Base-by-base conservation (phyloP, 1,140 invertebrate genomes). In the Galleria mellonella region DNA sequence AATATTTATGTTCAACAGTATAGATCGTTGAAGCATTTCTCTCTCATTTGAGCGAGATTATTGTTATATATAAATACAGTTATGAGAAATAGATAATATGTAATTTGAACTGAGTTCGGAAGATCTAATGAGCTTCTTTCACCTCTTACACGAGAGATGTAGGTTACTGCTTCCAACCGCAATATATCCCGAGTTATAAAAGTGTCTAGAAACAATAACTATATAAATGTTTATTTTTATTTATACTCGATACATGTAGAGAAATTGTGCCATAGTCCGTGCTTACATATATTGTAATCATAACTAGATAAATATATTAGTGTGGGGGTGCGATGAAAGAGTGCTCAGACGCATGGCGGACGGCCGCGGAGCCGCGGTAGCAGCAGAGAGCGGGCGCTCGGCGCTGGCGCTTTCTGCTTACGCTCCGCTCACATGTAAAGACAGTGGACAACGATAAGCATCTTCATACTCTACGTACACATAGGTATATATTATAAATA, bases 1-100 rank as follows among this genome's bases (percentile, higher is more conserved):
- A 84, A 84, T 84, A 83, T 82, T 62, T 51, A 69, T 67, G 55
- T 72, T 61, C 64, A 70, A 75, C 68, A 62, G 56, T 72, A 76
- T 61, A 68, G 47, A 58, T 54, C 51, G 51, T 64, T 43, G 48
- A 62, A 65, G 43, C 55, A 57, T 29, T 61, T 50, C 27, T 64
- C 49, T 47, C 40, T 37, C 51, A 49, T 55, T 62, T 64, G 62
- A 70, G 53, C 58, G 55, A 37, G 37, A 55, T 45, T 51, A 41
- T 45, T 48, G 39, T 44, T 53, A 55, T 44, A 32, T 60, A 43
- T 52, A 46, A 44, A 33, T 47, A 52, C 40, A 46, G 37, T 30
- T 42, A 50, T 52, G 48, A 57, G 32, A 55, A 55, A 51, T 56
- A 62, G 54, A 55, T 54, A 55, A 46, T 58, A 66, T 54, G 50